Conservation (phyloP, 2,113 vertebrate genomes). For the Ondatra zibethicus region DNA sequence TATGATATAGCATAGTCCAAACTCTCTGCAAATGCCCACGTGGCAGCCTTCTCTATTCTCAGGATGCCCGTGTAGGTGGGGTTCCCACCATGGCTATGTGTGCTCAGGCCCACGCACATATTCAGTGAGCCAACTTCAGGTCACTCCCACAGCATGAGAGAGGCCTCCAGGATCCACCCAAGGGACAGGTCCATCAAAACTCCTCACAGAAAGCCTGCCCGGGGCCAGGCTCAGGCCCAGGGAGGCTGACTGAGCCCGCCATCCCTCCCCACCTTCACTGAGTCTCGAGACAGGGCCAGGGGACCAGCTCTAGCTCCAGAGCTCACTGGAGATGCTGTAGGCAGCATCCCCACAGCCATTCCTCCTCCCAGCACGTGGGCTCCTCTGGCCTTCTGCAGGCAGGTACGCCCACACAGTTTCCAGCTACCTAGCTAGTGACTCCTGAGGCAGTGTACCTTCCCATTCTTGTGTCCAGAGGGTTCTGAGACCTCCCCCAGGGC, state of each 20-base stretch:
- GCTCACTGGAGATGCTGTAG: too few relatives aligned
- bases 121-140: too few relatives aligned
- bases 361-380: not conserved
- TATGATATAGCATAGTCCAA: accelerated
- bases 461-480: not conserved
- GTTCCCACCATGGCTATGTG: not conserved
- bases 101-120: not conserved
- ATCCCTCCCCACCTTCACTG: not conserved
- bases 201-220: not conserved
- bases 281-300: not conserved
- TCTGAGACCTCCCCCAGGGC: not conserved
- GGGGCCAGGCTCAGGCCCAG: not conserved
- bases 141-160: not conserved
- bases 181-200: not conserved
- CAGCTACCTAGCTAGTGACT: not conserved
- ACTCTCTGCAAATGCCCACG: not conserved
- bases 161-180: not conserved
- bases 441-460: not conserved
- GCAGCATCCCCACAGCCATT: not conserved
- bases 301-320: too few relatives aligned
- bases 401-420: too few relatives aligned
- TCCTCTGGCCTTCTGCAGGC: not conserved
- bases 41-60: not conserved
- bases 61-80: not conserved
- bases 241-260: not conserved